Evolutionary conservation across 2,113 vertebrate genomes (phyloP), one percentile per base, ranked within the genome.

Genomic region (Aegypius monachus): DNA sequence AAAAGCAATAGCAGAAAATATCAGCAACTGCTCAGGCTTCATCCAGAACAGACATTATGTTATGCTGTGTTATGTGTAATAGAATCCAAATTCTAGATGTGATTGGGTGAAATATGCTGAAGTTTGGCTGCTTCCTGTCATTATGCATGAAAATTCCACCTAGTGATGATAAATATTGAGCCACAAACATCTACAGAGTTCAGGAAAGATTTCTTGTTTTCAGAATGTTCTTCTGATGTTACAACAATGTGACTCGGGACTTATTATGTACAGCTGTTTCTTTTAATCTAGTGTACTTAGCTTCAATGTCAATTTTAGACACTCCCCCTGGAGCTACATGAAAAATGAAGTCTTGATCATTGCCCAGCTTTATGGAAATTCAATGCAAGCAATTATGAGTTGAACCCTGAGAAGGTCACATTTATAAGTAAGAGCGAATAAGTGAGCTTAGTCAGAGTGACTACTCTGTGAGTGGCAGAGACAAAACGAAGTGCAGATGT

Each of bases 271-370:
- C 1, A 6, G 18, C 66, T 94, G 42, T 59, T 93, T 88, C 90
- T 92, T 93, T 93, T 94, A 95, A 93, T 92, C 92, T 78, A 38
- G 7, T 55, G 32, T 70, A 86, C 53, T 94, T 92, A 83, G 79
- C 67, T 93, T 95, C 87, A 80, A 2, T 78, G 90, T 90, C 85
- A 94, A 23, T 83, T 94, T 85, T 78, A 92, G 71, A 42, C 26
- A 36, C 26, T 90, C 45, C 11, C 67, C 50, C 47, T 73, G 67
- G 71, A 94, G 90, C 82, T 92, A 59, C 66, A 63, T 26, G 63
- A 86, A 95, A 86, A 93, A 67, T 27, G 25, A 94, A 65, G 70
- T 79, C 75, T 83, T 77, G 50, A 81, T 90, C 66, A 58, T n/a
- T 73, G 58, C 58, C 38, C 67, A 82, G 45, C 48, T 95, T 88